Percentiles rank a stretch among this genome's conserved stretches.
Evolutionary conservation across 2,113 vertebrate genomes (phyloP).

Genomic region (Tiliqua scincoides): DNA sequence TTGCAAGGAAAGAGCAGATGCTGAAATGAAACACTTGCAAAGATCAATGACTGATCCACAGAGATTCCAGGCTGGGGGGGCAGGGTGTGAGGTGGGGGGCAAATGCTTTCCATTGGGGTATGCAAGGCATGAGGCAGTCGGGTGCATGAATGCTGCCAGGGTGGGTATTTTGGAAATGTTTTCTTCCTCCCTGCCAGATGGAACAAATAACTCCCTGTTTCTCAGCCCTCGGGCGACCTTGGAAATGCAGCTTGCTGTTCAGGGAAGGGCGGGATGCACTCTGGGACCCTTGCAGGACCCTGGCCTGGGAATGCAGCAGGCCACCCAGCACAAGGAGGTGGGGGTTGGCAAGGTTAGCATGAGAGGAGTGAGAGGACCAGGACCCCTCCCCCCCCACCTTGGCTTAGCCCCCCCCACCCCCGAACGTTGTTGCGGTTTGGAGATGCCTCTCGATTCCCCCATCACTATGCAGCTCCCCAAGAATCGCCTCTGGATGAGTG

Average conservation of each 20-base stretch:
- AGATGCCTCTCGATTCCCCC: slow-evolving; percentile 68
- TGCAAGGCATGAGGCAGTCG: rapidly evolving
- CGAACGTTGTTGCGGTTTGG: slow-evolving; percentile 46
- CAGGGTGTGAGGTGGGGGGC: background rate
- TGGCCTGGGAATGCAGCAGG: slow-evolving; percentile 59
- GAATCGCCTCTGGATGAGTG: slow-evolving; percentile 84
- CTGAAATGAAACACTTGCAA: slow-evolving; percentile 1
- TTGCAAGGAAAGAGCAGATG: background rate
- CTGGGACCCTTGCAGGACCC: slow-evolving; percentile 70
- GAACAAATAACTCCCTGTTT: slow-evolving; percentile 23
- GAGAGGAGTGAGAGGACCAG: background rate
- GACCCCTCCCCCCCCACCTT: slow-evolving; percentile 52
- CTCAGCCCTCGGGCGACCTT: slow-evolving; percentile 16
- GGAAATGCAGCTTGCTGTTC: background rate
- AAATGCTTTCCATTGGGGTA: background rate
- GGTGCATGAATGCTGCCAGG: background rate
- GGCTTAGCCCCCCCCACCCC: slow-evolving; percentile 57
- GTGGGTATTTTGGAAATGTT: background rate
- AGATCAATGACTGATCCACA: background rate
- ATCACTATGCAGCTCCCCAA: slow-evolving; percentile 78
- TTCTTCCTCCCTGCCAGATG: slow-evolving; percentile 38
- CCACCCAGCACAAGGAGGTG: background rate
- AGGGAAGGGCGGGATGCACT: background rate
- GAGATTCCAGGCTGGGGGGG: background rate
- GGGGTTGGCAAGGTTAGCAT: background rate